Conservation (phyloP, 2,113 vertebrate genomes). For the Zingel zingel region DNA sequence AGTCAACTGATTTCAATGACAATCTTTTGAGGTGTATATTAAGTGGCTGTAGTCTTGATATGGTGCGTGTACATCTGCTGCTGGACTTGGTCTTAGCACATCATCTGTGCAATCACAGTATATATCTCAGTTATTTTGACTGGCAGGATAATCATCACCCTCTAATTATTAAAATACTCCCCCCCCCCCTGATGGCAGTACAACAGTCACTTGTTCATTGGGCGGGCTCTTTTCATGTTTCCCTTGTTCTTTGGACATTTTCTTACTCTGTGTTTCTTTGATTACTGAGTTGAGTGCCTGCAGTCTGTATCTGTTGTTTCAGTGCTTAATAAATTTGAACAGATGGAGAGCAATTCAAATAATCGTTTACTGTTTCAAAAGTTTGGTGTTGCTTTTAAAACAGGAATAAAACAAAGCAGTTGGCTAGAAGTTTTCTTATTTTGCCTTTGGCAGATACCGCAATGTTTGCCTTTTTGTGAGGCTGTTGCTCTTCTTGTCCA, state of each 20-base stretch:
- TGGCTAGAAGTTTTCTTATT: background rate
- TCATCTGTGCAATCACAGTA: background rate
- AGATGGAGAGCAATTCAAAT: slow-evolving; percentile 32
- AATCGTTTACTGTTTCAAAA: slow-evolving; percentile 4
- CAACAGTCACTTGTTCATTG: background rate
- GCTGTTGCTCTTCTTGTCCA: background rate
- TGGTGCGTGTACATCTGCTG: background rate
- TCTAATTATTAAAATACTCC: background rate
- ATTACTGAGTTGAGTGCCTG: slow-evolving; percentile 29
- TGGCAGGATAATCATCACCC: background rate
- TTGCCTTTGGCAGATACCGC: slow-evolving; percentile 11
- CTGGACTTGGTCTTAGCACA: background rate
- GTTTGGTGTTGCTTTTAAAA: background rate
- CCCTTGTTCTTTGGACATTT: slow-evolving; percentile 3
- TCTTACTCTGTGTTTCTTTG: slow-evolving; percentile 31
- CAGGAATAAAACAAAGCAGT: slow-evolving; percentile 1
- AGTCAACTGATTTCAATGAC: background rate
- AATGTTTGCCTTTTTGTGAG: background rate
- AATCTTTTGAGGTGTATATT: background rate
- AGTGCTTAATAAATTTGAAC: slow-evolving; percentile 20
- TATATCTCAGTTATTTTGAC: background rate
- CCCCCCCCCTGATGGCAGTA: background rate
- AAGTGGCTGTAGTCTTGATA: background rate
- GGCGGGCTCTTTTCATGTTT: background rate
- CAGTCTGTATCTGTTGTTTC: slow-evolving; percentile 26